These are phyloP conservation scores for Ips nitidus DNA, from an alignment of 1,140 invertebrate species.

Conservation along the genomic window DNA sequence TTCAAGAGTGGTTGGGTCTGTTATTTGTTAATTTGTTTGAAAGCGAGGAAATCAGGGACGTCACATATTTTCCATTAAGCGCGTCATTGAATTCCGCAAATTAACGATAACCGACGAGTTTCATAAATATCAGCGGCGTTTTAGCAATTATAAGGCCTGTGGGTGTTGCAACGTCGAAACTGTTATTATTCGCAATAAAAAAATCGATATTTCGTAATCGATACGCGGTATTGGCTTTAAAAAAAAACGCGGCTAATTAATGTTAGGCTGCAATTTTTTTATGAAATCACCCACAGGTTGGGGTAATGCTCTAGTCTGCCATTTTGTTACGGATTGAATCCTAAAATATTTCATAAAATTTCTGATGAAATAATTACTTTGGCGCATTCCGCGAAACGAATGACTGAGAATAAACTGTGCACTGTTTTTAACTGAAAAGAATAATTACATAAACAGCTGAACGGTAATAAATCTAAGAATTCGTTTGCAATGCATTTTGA, in stretches of 20 bases:
- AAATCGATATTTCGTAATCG: conserved; percentile 3
- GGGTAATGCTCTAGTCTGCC: too few species aligned
- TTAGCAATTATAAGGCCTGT: background rate
- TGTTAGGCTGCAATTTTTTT: too few species aligned
- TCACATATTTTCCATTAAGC: background rate
- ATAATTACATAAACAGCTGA: too few species aligned
- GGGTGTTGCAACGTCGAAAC: conserved; percentile 1
- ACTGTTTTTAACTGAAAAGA: too few species aligned
- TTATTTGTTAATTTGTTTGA: background rate
- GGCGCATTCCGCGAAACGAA: too few species aligned
- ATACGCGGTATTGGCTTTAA: background rate
- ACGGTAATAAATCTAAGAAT: too few species aligned
- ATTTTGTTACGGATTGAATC: too few species aligned
- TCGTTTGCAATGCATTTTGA: too few species aligned
- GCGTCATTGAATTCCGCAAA: background rate
- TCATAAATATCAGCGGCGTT: background rate
- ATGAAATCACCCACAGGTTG: too few species aligned
- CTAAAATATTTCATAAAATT: too few species aligned
- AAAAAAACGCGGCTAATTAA: background rate
- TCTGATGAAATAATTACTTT: too few species aligned
- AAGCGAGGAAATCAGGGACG: background rate
- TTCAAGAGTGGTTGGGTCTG: background rate
- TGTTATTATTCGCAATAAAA: background rate
- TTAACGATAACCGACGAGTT: conserved; percentile 1
- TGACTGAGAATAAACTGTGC: too few species aligned